A percentile compares a stretch with the other conserved stretches of the same genome.
Evolutionary conservation across 1,140 invertebrate species (phyloP).

Genomic region (Leptinotarsa defecta): DNA sequence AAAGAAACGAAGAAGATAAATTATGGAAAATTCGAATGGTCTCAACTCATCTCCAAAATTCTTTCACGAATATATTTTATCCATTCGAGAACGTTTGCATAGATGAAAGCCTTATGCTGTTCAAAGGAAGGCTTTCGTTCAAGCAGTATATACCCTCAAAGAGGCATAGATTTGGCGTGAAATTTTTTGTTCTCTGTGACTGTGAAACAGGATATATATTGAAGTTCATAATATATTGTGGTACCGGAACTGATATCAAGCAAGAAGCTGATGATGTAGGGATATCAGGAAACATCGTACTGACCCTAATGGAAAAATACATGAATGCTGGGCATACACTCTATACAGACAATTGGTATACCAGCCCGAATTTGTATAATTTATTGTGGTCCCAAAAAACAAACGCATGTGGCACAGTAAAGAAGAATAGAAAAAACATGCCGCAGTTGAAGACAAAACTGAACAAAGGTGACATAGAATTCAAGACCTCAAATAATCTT

Average conservation of each 20-base stretch:
- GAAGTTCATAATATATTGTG: constrained; percentile 32
- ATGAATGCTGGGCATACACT: constrained; percentile 50
- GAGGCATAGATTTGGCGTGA: constrained; percentile 36
- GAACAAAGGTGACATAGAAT: constrained; percentile 37
- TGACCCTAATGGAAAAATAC: constrained; percentile 46
- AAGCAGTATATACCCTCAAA: constrained; percentile 54
- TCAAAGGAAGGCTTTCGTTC: constrained; percentile 52
- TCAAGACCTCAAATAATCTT: constrained; percentile 38
- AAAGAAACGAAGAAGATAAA: constrained; percentile 23
- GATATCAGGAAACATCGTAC: constrained; percentile 50
- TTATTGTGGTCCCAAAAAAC: constrained; percentile 32
- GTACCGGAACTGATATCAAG: constrained; percentile 2
- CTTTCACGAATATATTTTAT: constrained; percentile 34
- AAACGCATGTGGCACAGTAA: constrained; percentile 50
- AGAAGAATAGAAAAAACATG: constrained; percentile 47
- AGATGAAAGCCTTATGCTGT: constrained; percentile 48
- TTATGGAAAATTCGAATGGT: constrained; percentile 28
- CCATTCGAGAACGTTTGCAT: constrained; percentile 37
- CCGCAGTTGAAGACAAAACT: constrained; percentile 41
- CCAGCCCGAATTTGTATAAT: constrained; percentile 43
- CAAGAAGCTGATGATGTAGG: constrained; percentile 22
- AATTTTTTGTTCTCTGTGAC: constrained; percentile 30
- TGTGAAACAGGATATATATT: constrained; percentile 29
- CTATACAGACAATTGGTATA: constrained; percentile 55
- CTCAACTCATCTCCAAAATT: constrained; percentile 7